phyloP scores from a whole-genome alignment of 1,140 invertebrate species.

The Sycobia sp. region DNA sequence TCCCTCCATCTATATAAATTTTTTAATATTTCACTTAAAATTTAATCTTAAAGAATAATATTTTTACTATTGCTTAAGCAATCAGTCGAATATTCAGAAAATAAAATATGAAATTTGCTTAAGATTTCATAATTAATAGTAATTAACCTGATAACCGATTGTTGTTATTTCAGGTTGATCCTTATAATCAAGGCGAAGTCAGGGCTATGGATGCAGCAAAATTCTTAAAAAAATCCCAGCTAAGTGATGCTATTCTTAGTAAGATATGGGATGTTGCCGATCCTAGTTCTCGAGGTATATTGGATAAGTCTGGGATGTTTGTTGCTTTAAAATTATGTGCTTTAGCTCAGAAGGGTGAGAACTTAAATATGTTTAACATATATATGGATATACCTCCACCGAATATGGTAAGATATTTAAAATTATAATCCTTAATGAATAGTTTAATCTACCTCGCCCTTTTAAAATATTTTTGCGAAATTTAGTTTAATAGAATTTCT shows the following conservation, averaged over 20 bases:
- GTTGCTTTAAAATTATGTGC: slow-evolving; percentile 92
- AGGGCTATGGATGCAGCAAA: slow-evolving; percentile 89
- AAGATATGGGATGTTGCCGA: slow-evolving; percentile 95
- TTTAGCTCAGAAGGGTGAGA: slow-evolving; percentile 85
- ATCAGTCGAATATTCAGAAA: too few species aligned
- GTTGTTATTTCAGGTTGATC: slow-evolving; percentile 71
- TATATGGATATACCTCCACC: slow-evolving; percentile 80
- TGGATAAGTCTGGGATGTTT: slow-evolving; percentile 88
- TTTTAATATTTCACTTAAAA: too few species aligned
- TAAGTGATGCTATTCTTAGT: slow-evolving; percentile 87
- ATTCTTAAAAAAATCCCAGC: slow-evolving; percentile 94
- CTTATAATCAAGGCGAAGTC: slow-evolving; percentile 76
- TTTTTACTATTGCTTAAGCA: slow-evolving; percentile 8
- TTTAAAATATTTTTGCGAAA: too few species aligned
- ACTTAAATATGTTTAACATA: slow-evolving; percentile 81
- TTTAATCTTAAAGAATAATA: too few species aligned
- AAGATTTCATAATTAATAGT: slow-evolving; percentile 5
- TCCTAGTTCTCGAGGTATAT: slow-evolving; percentile 85
- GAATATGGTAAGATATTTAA: slow-evolving; percentile 71
- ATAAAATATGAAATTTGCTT: slow-evolving; percentile 1
- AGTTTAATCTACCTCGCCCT: too few species aligned
- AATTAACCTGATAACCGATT: background rate
- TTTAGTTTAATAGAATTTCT: too few species aligned
- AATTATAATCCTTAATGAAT: too few species aligned
- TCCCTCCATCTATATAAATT: too few species aligned